A percentile compares a stretch with the other conserved stretches of the same genome.
Evolutionary conservation across 2,113 vertebrate species (phyloP).

Genomic region (Chamaea fasciata): DNA sequence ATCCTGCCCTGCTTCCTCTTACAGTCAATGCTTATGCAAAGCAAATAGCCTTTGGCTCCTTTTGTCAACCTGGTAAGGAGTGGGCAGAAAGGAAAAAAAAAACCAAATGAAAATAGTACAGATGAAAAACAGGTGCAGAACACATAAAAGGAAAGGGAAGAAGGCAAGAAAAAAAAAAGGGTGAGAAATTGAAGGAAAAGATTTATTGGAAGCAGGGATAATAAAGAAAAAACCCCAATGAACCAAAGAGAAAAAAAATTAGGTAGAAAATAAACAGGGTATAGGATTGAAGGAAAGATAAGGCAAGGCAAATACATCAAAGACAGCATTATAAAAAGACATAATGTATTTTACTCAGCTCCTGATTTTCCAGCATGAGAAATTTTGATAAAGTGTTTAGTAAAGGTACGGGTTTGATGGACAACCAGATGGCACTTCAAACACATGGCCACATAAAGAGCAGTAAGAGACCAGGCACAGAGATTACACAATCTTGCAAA

Average conservation of each 20-base stretch:
- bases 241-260: neutral
- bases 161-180: accelerated
- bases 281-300: neutral
- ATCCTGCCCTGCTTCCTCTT: neutral
- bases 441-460: neutral
- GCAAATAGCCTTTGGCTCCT: neutral
- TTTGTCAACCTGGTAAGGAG: neutral
- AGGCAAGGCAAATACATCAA: neutral
- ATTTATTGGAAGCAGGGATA: neutral
- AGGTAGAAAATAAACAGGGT: neutral
- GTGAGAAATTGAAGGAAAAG: neutral
- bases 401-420: neutral
- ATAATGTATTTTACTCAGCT: neutral
- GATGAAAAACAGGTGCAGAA: neutral
- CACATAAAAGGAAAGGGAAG: neutral
- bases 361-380: neutral
- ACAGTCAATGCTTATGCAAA: neutral
- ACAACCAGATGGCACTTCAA: neutral
- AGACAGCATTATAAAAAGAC: neutral
- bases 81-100: neutral
- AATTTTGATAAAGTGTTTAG: neutral
- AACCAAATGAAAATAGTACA: neutral
- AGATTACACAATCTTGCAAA: neutral
- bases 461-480: neutral
- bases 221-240: neutral